Evolutionary conservation across 2,113 vertebrate genomes (phyloP).

Genomic region (Menura novaehollandiae): DNA sequence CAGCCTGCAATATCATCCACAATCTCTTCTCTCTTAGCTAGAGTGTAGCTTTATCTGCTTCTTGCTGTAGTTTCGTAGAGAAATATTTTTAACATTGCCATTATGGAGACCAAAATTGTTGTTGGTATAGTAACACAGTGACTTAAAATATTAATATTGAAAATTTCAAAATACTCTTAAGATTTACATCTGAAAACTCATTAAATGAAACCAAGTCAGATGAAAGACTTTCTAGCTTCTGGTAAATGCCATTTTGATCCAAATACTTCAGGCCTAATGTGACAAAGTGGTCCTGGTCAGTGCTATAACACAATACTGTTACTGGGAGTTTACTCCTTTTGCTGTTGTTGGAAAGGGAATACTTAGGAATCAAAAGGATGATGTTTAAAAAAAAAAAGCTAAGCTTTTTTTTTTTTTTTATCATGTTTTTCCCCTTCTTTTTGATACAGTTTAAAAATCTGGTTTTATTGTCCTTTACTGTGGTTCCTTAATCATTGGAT

Average conservation of each 20-base stretch:
- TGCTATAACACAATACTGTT: not conserved
- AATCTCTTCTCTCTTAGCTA: not conserved
- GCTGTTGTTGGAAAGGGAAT: not conserved
- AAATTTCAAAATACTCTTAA: not conserved
- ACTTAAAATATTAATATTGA: not conserved
- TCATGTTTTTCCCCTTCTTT: not conserved
- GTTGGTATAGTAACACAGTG: not conserved
- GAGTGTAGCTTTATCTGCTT: not conserved
- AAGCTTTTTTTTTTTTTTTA: not conserved
- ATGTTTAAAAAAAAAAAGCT: not conserved
- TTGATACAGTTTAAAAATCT: not conserved
- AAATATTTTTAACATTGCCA: not conserved
- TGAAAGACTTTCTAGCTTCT: not conserved
- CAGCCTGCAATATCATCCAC: not conserved
- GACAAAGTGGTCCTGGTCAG: not conserved
- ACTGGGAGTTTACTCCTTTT: not conserved
- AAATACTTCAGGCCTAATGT: not conserved
- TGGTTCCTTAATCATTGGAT: not conserved
- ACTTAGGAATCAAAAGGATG: not conserved
- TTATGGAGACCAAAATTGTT: not conserved
- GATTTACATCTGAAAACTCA: not conserved
- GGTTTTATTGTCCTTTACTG: accelerated
- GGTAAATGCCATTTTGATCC: not conserved
- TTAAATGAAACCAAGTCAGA: not conserved
- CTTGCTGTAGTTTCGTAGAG: not conserved